phyloP scores from a whole-genome alignment of 2,113 vertebrate genomes.

The Xenopus laevis region DNA sequence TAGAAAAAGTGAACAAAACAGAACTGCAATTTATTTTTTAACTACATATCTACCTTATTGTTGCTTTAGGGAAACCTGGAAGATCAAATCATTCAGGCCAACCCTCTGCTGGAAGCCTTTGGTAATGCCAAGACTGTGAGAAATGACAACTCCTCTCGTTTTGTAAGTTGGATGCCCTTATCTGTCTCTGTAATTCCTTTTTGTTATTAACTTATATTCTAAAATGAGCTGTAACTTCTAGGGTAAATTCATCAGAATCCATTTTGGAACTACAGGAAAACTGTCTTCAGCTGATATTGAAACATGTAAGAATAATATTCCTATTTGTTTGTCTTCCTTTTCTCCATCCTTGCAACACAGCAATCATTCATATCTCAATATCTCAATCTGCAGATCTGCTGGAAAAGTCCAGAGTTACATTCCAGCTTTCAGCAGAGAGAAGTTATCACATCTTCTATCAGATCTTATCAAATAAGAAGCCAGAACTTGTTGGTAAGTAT shows the following conservation, averaged over 20 bases:
- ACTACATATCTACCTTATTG: too few species aligned
- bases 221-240: conserved; percentile 39
- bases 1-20: too few species aligned
- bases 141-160: conserved; percentile 13
- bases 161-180: background rate
- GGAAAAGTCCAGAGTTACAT: conserved; percentile 81
- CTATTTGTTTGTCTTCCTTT: background rate
- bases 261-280: conserved; percentile 86
- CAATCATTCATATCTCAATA: background rate
- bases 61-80: background rate
- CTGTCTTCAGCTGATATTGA: conserved; percentile 88
- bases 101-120: too few species aligned
- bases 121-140: background rate
- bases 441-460: conserved; percentile 84
- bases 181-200: background rate
- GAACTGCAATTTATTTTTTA: too few species aligned
- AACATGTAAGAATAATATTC: conserved; percentile 74
- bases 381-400: conserved; percentile 66
- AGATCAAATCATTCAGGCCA: background rate
- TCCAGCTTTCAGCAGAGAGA: conserved; percentile 75
- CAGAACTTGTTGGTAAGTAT: conserved; percentile 72
- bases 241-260: conserved; percentile 95
- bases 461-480: conserved; percentile 73
- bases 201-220: background rate
- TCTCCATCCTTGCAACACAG: conserved; percentile 22